Evolutionary conservation across 2,113 vertebrate genomes (phyloP), one percentile per base, ranked within the genome.

Genomic region (Centropus bengalensis): DNA sequence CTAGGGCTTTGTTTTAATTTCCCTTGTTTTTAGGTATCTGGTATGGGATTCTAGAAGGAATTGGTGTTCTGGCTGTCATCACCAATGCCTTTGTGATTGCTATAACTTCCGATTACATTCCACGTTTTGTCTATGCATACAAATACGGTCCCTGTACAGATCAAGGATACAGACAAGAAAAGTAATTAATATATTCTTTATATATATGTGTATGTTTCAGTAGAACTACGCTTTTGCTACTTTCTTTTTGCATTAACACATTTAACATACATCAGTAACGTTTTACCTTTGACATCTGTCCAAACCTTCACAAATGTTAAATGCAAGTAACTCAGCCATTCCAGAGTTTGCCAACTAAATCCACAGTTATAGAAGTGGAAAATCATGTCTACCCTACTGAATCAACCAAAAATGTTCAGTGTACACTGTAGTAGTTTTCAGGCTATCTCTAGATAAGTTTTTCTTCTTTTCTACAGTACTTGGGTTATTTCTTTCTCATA

Each of bases 1-100:
- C 58, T 58, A 38, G 45, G 20, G 4, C 6, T 66, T 77, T 4
- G 2, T 73, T 79, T 38, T 91, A 8, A 38, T 78, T 96, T 51
- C 81, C 93, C 71, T 86, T 91, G 14, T 63, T 87, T 10, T 38
- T 95, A 99, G 99, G 99, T 83, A 99, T 99, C 97, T 99, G 99
- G 99, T 99, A 99, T 91, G 99, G 99, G 54, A 99, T 99, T 91
- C 98, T 99, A 18, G 99, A 99, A 97, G 99, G 99, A 81, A 99
- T 99, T 38, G 99, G 99, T 14, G 99, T 99, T 70, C 92, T 99
- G 94, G 99, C 99, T 73, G 99, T 99, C 92, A 99, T 99, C 97
- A 99, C 99, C 81, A 99, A 99, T 56, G 99, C 99, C 36, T 99
- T 99, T 68, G 99, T 99, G 86, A 99, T 99, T 70, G 99, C 99